These are phyloP conservation scores for Phoxinus phoxinus DNA, from an alignment of 2,113 vertebrate species.

Conservation along the genomic window DNA sequence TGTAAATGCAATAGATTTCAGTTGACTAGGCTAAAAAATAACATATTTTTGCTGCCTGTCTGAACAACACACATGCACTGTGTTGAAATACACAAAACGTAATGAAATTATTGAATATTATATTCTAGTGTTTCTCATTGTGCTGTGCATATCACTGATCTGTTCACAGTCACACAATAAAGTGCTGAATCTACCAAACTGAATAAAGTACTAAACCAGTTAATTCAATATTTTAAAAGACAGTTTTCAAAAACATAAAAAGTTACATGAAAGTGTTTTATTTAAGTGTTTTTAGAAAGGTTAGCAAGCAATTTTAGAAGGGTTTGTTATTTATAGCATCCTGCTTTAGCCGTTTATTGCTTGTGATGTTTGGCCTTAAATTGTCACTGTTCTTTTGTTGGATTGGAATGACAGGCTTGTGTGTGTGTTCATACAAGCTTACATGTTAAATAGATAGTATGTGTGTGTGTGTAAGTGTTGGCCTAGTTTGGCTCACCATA, in stretches of 20 bases:
- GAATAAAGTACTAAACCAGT: background rate
- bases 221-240: background rate
- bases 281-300: background rate
- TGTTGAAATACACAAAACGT: background rate
- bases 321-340: slow-evolving; percentile 6
- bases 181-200: no score
- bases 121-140: background rate
- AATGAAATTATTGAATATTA: background rate
- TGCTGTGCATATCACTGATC: background rate
- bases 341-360: background rate
- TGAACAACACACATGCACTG: background rate
- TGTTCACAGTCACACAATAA: background rate
- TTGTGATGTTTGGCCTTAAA: slow-evolving; percentile 26
- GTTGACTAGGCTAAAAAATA: no score
- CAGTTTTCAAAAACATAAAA: background rate
- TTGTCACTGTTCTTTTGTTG: background rate
- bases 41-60: background rate
- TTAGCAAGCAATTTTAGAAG: slow-evolving; percentile 8
- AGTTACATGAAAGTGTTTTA: background rate
- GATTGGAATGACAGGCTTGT: slow-evolving; percentile 13
- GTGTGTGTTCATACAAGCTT: background rate
- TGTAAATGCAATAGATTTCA: background rate
- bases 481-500: slow-evolving; percentile 3
- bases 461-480: background rate
- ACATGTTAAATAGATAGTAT: background rate